Base-by-base conservation (phyloP, 37 sponge, comb jelly and placozoan genomes). In the Cliona cf. orientalis region DNA sequence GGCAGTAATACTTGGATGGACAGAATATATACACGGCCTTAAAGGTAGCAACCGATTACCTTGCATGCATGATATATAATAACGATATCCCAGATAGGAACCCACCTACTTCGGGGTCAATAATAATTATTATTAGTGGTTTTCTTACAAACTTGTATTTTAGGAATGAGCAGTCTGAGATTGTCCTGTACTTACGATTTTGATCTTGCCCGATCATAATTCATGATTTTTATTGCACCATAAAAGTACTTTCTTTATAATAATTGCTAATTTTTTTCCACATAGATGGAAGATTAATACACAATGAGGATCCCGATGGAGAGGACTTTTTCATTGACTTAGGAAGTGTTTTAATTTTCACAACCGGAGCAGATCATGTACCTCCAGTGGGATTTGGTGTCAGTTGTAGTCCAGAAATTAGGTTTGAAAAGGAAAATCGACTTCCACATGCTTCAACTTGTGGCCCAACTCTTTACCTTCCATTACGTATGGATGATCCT, bases 391-490 rank as follows among this genome's bases (percentile, higher is more conserved):
- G 63, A 26, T 62, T 62, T 62, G 9, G 53, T 19, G 53, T n/a
- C n/a, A n/a, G n/a, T n/a, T 6, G 29, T 6, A 62, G 28, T 25
- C 63, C 63, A 9, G 63, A 62, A 62, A 22, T 62, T 6, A 19
- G 23, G 63, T 62, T 62, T 62, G 63, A 7, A 62, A 22, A n/a
- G 6, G 53, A 49, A 19, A 49, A 19, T 9, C 9, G 53, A 49
- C 53, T 49, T 19, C 53, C 53, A 49, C 14, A 9, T 19, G 53
- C 53, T 49, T 49, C 53, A 49, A 62, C 63, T 26, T 62, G 63
- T 62, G 63, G 63, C 23, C 63, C 63, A 9, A 62, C 63, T 26
- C 63, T 62, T 19, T 62, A 62, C 26, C 63, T 62, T 62, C 63
- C 63, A 26, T 7, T 62, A 25, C 26, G 11, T 26, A 6, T 62